These are phyloP conservation scores for Drosophila kanapiae DNA, from an alignment of 1,140 invertebrate species.

Conservation along the genomic window DNA sequence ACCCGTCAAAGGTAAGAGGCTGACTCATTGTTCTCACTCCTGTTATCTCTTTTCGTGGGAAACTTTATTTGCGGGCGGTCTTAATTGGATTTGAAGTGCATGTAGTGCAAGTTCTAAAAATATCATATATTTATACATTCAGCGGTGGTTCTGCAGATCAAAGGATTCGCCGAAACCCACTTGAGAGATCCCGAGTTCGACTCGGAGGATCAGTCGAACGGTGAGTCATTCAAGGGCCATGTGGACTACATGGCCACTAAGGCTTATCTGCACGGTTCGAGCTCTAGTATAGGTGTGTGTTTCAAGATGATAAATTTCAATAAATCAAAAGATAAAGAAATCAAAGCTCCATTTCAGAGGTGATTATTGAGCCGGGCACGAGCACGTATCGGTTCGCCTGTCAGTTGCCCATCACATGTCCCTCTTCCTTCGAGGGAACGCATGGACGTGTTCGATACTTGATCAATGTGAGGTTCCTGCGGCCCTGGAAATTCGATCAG, in stretches of 20 bases:
- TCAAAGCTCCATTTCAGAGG: constrained; percentile 31
- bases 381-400: constrained; percentile 87
- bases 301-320: constrained; percentile 2
- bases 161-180: constrained; percentile 63
- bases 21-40: constrained; percentile 15
- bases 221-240: constrained; percentile 55
- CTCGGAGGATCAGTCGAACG: constrained; percentile 36
- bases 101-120: background rate
- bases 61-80: constrained; percentile 12
- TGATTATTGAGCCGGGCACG: constrained; percentile 84
- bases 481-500: constrained; percentile 92
- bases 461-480: constrained; percentile 88
- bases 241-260: constrained; percentile 76
- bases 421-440: constrained; percentile 90
- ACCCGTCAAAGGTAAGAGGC: constrained; percentile 81
- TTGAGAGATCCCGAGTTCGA: constrained; percentile 56
- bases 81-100: constrained; percentile 12
- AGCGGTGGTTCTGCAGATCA: constrained; percentile 70
- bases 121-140: background rate
- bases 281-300: constrained; percentile 44
- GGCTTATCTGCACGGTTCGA: constrained; percentile 61
- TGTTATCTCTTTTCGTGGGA: constrained; percentile 2
- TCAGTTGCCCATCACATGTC: constrained; percentile 87
- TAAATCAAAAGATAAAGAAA: constrained; percentile 6
- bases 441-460: constrained; percentile 89